A percentile compares a stretch with the other conserved stretches of the same genome.
Evolutionary conservation across 2,888 invertebrate genomes (phyloP).

Genomic region (Hemaris fuciformis): DNA sequence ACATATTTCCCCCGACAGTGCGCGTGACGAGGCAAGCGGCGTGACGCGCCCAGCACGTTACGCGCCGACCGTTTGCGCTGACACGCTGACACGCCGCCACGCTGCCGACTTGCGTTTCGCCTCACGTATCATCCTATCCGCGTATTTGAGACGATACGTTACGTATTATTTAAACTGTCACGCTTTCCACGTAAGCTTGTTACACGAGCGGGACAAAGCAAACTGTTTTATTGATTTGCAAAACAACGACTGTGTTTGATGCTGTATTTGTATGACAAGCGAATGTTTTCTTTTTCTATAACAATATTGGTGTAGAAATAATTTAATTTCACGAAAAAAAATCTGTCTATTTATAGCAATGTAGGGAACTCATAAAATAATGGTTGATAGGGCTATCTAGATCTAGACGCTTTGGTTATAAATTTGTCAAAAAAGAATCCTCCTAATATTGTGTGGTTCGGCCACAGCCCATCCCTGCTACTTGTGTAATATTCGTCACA

Average conservation of each 20-base stretch:
- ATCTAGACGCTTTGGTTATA: background rate
- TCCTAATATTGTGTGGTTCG: too few relatives aligned
- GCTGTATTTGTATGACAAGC: too few relatives aligned
- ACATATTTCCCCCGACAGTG: slow-evolving; percentile 2
- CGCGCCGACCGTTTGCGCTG: too few relatives aligned
- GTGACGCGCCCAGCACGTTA: too few relatives aligned
- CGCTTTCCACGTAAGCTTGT: slow-evolving; percentile 9
- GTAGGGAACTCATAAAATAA: too few relatives aligned
- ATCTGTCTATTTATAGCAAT: too few relatives aligned
- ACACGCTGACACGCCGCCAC: background rate
- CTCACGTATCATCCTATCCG: slow-evolving; percentile 28
- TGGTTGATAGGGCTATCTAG: background rate
- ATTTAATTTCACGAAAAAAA: too few relatives aligned
- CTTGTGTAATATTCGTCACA: too few relatives aligned
- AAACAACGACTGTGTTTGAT: background rate
- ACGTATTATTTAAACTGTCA: slow-evolving; percentile 26
- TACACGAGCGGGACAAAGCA: slow-evolving; percentile 1
- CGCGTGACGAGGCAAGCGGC: background rate
- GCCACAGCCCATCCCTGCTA: too few relatives aligned
- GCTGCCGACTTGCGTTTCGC: slow-evolving; percentile 12
- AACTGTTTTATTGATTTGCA: slow-evolving; percentile 5
- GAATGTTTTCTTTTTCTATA: background rate
- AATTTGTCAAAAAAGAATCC: too few relatives aligned
- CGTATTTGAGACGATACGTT: slow-evolving; percentile 24
- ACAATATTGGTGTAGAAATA: background rate